phyloP scores from a whole-genome alignment of 2,888 invertebrate genomes.

The Hybos culiciformis region DNA sequence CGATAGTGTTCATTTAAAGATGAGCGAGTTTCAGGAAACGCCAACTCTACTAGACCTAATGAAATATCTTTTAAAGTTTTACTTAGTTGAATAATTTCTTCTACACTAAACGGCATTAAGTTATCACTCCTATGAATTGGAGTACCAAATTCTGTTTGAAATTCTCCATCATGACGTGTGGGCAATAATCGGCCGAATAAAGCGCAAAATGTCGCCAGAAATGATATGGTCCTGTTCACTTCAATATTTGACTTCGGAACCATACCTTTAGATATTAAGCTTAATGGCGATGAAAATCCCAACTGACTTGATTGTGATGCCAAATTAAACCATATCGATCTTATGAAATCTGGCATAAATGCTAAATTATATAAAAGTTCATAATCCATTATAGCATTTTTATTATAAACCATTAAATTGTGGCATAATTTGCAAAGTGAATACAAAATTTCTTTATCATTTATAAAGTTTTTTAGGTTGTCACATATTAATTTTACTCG shows the following conservation, averaged over 20 bases:
- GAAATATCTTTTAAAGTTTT: slow-evolving; percentile 65
- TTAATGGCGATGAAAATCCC: slow-evolving; percentile 33
- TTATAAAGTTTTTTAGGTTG: slow-evolving; percentile 30
- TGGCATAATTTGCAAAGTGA: slow-evolving; percentile 68
- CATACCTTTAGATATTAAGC: slow-evolving; percentile 34
- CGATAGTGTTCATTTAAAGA: slow-evolving; percentile 50
- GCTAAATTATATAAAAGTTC: slow-evolving; percentile 67
- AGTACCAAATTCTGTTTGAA: slow-evolving; percentile 42
- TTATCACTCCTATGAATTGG: slow-evolving; percentile 11
- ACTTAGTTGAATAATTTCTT: slow-evolving; percentile 57
- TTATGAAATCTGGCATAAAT: slow-evolving; percentile 62
- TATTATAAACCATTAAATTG: slow-evolving; percentile 66
- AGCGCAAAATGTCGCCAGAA: slow-evolving; percentile 71
- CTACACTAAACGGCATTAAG: slow-evolving; percentile 51
- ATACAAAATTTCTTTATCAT: slow-evolving; percentile 44
- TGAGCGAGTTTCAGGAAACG: slow-evolving; percentile 65
- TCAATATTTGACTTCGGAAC: slow-evolving; percentile 39
- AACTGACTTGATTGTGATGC: slow-evolving; percentile 31
- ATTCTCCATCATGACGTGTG: slow-evolving; percentile 77
- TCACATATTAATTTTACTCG: slow-evolving; percentile 40
- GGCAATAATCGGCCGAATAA: slow-evolving; percentile 66
- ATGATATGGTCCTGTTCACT: slow-evolving; percentile 50
- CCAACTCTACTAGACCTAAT: slow-evolving; percentile 71
- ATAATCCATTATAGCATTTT: slow-evolving; percentile 69
- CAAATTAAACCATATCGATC: slow-evolving; percentile 54